Evolutionary conservation across 2,113 vertebrate genomes (phyloP), one percentile per base, ranked within the genome.

Genomic region (Phyllopteryx taeniolatus): DNA sequence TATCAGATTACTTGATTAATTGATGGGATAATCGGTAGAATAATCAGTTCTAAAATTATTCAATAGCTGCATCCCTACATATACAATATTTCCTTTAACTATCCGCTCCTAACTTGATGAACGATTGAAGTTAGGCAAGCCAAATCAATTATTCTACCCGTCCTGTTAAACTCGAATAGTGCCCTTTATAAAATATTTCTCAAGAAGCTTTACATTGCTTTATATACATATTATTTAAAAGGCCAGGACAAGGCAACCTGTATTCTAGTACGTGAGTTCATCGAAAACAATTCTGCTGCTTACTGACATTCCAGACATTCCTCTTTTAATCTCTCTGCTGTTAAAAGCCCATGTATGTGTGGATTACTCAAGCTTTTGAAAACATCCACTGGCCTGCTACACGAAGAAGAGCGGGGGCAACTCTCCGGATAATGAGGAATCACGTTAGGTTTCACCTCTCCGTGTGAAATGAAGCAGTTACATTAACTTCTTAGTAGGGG

Each of bases 281-380:
- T 53, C 46, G 19, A 39, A 54, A 68, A 43, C 63, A 65, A 39
- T 42, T 20, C 44, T 56, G 42, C 54, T 60, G 60, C 64, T 83
- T 66, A 47, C 77, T 68, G 67, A 80, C 78, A 73, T 74, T 63
- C 63, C 61, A 15, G 3, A 68, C 83, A 84, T 85, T 86, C 74
- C 84, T 57, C 68, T 77, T 72, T 83, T 79, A 85, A 66, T 66
- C 64, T 91, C 83, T 84, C 71, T 75, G 74, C 75, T 61, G 74
- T 88, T 90, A 83, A 83, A 74, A 74, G 74, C 71, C 74, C 49
- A 65, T 64, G 64, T 78, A 35, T 79, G 79, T 77, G 84, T 84
- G 83, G 78, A 85, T 86, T 81, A 88, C 72, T 46, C 73, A 17
- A 35, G 65, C 68, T 65, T 76, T 65, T 68, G 61, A 72, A 85